A percentile compares a stretch with the other conserved stretches of the same genome.
Evolutionary conservation across 2,888 invertebrate genomes (phyloP).

Genomic region (Stramonita haemastoma): DNA sequence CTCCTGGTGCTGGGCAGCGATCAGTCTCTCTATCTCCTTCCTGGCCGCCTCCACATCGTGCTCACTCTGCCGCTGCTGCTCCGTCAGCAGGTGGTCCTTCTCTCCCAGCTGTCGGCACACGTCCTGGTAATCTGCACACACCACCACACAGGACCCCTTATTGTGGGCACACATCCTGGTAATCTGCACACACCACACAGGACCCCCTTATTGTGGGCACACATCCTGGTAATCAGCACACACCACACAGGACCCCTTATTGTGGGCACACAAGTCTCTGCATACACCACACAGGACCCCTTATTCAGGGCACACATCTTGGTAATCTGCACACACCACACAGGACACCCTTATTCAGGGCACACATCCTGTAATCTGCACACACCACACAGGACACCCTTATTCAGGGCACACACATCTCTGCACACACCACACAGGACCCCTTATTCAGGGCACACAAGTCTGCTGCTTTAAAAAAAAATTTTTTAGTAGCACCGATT

Average conservation of each 20-base stretch:
- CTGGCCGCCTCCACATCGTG: slow-evolving; percentile 59
- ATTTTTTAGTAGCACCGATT: too few relatives aligned
- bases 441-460: not conserved
- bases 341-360: slow-evolving; percentile 51
- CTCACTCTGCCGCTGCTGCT: slow-evolving; percentile 59
- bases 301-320: not conserved
- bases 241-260: not conserved
- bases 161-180: not conserved
- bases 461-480: too few relatives aligned
- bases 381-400: not conserved
- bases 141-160: not conserved
- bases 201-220: slow-evolving; percentile 58
- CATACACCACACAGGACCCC: not conserved
- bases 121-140: slow-evolving; percentile 67
- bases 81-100: slow-evolving; percentile 63
- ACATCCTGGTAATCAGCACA: slow-evolving; percentile 69
- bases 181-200: not conserved
- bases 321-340: not conserved
- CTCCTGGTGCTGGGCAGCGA: slow-evolving; percentile 55
- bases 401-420: not conserved
- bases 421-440: not conserved
- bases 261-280: not conserved
- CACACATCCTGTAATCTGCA: slow-evolving; percentile 71
- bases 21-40: slow-evolving; percentile 60
- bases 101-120: slow-evolving; percentile 67